These are phyloP conservation scores for Taenioides sp. DNA, from an alignment of 2,797 vertebrate genomes.

Conservation along the genomic window DNA sequence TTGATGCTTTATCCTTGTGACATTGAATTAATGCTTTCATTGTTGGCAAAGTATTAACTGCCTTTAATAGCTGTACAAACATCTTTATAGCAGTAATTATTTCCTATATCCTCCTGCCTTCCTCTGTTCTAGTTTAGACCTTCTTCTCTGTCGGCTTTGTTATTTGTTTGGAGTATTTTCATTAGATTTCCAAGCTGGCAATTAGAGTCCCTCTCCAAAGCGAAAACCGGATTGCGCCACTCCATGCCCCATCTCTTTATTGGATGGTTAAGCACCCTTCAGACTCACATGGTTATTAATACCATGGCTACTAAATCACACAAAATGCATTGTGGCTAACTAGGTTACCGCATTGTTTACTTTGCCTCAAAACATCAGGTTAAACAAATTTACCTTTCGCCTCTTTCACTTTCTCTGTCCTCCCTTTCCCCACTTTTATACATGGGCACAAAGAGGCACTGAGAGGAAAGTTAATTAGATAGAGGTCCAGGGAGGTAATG, in stretches of 20 bases:
- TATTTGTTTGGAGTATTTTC: slow-evolving; percentile 74
- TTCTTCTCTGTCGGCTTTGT: slow-evolving; percentile 64
- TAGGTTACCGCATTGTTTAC: slow-evolving; percentile 67
- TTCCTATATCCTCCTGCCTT: slow-evolving; percentile 45
- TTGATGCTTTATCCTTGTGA: slow-evolving; percentile 37
- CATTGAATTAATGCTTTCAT: slow-evolving; percentile 44
- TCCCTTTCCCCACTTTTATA: slow-evolving; percentile 53
- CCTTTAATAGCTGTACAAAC: slow-evolving; percentile 47
- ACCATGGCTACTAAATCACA: slow-evolving; percentile 68
- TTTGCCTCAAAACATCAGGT: slow-evolving; percentile 68
- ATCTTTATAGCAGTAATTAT: slow-evolving; percentile 52
- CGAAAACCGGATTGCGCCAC: slow-evolving; percentile 67
- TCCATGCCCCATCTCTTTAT: slow-evolving; percentile 72
- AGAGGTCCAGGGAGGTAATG: slow-evolving; percentile 71
- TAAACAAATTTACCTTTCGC: slow-evolving; percentile 64
- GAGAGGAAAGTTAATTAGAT: slow-evolving; percentile 79
- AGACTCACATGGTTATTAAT: slow-evolving; percentile 75
- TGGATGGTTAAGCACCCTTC: slow-evolving; percentile 77
- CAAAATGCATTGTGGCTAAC: slow-evolving; percentile 57
- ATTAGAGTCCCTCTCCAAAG: slow-evolving; percentile 74
- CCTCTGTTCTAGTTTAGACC: slow-evolving; percentile 58
- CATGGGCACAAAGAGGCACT: slow-evolving; percentile 67
- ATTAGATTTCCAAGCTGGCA: slow-evolving; percentile 71
- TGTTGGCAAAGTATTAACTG: slow-evolving; percentile 37
- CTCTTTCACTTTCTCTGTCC: slow-evolving; percentile 41